These are phyloP conservation scores for Amblyopsis rosae DNA, from an alignment of 2,113 vertebrate species.

Conservation along the genomic window DNA sequence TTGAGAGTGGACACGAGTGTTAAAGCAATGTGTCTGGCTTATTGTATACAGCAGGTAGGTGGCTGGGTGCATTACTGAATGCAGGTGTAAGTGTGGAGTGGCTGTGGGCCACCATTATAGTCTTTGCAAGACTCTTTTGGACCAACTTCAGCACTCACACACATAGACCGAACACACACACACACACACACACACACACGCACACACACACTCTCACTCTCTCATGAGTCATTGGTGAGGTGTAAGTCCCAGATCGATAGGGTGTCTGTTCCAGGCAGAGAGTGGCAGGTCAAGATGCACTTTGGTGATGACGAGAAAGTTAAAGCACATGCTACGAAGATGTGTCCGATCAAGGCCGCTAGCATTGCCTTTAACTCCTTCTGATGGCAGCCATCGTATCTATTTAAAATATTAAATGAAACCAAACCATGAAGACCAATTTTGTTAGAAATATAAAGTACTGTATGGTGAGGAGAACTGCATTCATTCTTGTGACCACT, in stretches of 20 bases:
- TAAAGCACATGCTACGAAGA: conserved; percentile 37
- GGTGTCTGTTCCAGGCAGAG: conserved; percentile 48
- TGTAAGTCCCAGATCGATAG: conserved; percentile 63
- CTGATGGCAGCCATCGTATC: background rate
- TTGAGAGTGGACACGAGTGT: too few relatives aligned
- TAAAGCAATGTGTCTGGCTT: too few relatives aligned
- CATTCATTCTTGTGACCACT: background rate
- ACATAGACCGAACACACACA: background rate
- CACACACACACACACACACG: conserved; percentile 17
- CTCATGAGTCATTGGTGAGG: conserved; percentile 59
- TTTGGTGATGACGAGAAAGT: conserved; percentile 48
- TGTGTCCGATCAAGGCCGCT: conserved; percentile 34
- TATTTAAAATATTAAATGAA: conserved; percentile 1
- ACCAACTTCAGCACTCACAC: background rate
- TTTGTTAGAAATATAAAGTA: background rate
- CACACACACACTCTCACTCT: conserved; percentile 2
- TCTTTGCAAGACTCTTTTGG: too few relatives aligned
- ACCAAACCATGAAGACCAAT: conserved; percentile 9
- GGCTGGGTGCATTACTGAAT: too few relatives aligned
- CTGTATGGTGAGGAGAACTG: background rate
- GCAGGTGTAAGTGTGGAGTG: too few relatives aligned
- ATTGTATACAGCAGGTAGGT: too few relatives aligned
- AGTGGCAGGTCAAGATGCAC: conserved; percentile 39
- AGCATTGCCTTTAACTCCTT: conserved; percentile 17
- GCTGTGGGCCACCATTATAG: too few relatives aligned